Conservation (phyloP, 2,888 invertebrate species). For the Tholera decimalis region DNA sequence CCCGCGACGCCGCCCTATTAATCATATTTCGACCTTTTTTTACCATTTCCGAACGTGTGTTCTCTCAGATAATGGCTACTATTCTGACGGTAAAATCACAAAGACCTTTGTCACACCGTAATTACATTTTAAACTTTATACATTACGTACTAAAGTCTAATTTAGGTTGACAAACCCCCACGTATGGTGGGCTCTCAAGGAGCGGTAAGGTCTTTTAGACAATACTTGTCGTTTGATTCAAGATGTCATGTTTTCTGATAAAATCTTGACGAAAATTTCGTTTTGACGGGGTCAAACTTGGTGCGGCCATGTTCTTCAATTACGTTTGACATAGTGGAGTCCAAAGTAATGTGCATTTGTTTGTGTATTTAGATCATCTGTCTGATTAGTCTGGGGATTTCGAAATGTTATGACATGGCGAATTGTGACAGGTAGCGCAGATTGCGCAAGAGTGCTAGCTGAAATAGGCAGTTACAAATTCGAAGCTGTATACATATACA, state of each 20-base stretch:
- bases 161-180: slow-evolving; percentile 39
- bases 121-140: slow-evolving; percentile 56
- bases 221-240: slow-evolving; percentile 89
- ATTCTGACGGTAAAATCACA: slow-evolving; percentile 78
- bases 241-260: slow-evolving; percentile 88
- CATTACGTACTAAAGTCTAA: slow-evolving; percentile 54
- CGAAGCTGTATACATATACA: slow-evolving; percentile 23
- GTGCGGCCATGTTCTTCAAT: slow-evolving; percentile 84
- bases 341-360: slow-evolving; percentile 70
- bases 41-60: slow-evolving; percentile 88
- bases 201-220: slow-evolving; percentile 82
- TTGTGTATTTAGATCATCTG: slow-evolving; percentile 78
- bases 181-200: slow-evolving; percentile 66
- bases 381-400: slow-evolving; percentile 75
- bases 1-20: slow-evolving; percentile 87
- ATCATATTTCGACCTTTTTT: slow-evolving; percentile 90
- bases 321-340: slow-evolving; percentile 85
- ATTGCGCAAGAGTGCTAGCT: slow-evolving; percentile 54
- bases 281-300: slow-evolving; percentile 87
- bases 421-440: slow-evolving; percentile 59
- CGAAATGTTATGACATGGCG: slow-evolving; percentile 73
- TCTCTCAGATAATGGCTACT: slow-evolving; percentile 89
- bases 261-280: slow-evolving; percentile 88
- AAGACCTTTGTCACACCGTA: slow-evolving; percentile 59
- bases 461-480: slow-evolving; percentile 40